Evolutionary conservation across 1,140 invertebrate genomes (phyloP).

Genomic region (Paraescarpia echinospica): DNA sequence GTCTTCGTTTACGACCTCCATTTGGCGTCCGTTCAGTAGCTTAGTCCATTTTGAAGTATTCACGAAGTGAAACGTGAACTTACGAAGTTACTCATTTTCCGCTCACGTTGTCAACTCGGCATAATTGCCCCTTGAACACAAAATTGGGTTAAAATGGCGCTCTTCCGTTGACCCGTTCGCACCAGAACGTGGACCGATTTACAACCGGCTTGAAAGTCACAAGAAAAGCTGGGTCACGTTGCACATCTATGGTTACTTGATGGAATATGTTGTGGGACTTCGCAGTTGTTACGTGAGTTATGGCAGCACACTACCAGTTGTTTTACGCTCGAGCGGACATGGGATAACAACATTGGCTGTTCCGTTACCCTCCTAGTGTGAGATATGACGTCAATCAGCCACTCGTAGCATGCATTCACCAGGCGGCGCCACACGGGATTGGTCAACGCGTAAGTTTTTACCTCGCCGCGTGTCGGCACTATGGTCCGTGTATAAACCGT

Average conservation of each 20-base stretch:
- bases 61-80: not conserved
- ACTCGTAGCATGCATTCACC: not conserved
- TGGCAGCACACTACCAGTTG: not conserved
- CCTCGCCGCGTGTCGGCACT: not conserved
- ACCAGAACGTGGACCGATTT: not conserved
- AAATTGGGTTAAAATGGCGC: conserved; percentile 3
- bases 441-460: not conserved
- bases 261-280: not conserved
- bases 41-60: not conserved
- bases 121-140: conserved; percentile 5
- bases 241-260: not conserved
- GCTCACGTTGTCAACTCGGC: conserved; percentile 3
- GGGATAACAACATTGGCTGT: not conserved
- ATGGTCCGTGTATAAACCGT: not conserved
- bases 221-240: not conserved
- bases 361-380: not conserved
- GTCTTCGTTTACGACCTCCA: not conserved
- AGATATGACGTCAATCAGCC: not conserved
- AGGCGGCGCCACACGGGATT: not conserved
- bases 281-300: not conserved
- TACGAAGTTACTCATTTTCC: not conserved
- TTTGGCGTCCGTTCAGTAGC: not conserved
- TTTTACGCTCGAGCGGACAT: not conserved
- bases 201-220: not conserved
- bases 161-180: not conserved